A percentile compares a stretch with the other conserved stretches of the same genome.
phyloP scores from a whole-genome alignment of 1,140 invertebrate genomes.

The Dreissena polymorpha region DNA sequence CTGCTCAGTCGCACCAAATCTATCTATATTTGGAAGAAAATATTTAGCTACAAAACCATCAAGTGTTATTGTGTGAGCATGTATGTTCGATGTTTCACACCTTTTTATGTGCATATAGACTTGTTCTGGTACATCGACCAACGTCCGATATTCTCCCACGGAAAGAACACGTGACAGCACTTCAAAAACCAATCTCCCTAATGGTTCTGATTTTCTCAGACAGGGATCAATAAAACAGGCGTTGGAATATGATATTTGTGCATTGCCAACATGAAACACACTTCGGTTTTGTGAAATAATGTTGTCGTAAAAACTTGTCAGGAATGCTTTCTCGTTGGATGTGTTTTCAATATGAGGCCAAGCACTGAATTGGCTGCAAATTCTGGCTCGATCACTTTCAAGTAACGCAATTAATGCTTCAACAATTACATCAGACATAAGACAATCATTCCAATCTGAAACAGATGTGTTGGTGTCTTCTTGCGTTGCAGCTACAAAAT shows the following conservation, averaged over 20 bases:
- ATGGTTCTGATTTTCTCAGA: too few relatives aligned
- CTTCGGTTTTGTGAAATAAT: not conserved
- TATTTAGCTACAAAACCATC: conserved; percentile 32
- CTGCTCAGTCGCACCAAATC: not conserved
- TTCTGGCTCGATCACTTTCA: not conserved
- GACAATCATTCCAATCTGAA: conserved; percentile 64
- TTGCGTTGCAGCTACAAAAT: conserved; percentile 46
- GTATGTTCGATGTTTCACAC: not conserved
- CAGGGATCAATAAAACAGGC: too few relatives aligned
- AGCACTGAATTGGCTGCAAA: not conserved
- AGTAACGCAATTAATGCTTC: conserved; percentile 38
- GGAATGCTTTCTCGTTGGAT: not conserved
- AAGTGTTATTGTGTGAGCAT: conserved; percentile 25
- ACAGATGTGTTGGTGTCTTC: conserved; percentile 51
- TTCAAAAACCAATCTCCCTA: too few relatives aligned
- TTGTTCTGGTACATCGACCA: conserved; percentile 25
- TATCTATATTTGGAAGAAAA: conserved; percentile 48
- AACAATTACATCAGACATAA: conserved; percentile 54
- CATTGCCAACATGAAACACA: too few relatives aligned
- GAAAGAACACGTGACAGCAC: too few relatives aligned
- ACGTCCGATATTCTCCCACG: too few relatives aligned
- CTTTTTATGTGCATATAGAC: conserved; percentile 22
- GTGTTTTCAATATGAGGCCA: not conserved
- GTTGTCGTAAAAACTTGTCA: not conserved
- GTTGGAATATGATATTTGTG: too few relatives aligned